Evolutionary conservation across 2,113 vertebrate species (phyloP).

Genomic region (Campylomormyrus tamandua): DNA sequence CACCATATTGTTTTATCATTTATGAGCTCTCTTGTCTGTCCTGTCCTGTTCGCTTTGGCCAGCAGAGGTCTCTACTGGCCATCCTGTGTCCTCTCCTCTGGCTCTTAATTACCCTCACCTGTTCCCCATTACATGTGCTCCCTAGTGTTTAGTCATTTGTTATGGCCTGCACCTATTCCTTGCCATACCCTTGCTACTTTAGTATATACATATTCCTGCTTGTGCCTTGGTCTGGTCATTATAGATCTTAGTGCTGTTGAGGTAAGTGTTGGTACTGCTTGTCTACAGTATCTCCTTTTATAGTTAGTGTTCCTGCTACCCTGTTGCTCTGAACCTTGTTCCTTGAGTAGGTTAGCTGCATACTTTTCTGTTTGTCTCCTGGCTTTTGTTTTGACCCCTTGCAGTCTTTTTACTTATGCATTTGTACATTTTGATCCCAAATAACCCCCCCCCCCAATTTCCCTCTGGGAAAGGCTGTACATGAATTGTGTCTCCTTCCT

Average conservation of each 20-base stretch:
- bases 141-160: too few species aligned
- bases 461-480: background rate
- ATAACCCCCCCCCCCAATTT: background rate
- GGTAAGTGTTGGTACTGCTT: background rate
- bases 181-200: too few species aligned
- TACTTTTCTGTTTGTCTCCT: background rate
- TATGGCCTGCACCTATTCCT: too few species aligned
- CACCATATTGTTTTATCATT: background rate
- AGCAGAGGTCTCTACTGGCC: too few species aligned
- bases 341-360: background rate
- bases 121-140: too few species aligned
- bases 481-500: background rate
- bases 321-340: background rate
- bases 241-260: background rate
- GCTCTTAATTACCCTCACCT: too few species aligned
- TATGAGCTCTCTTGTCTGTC: background rate
- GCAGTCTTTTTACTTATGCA: background rate
- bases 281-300: background rate
- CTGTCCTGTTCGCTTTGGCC: background rate
- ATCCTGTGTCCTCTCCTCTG: too few species aligned
- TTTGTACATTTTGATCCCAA: background rate
- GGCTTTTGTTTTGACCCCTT: background rate
- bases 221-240: background rate
- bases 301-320: background rate
- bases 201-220: too few species aligned